Percentiles rank a stretch among this genome's conserved stretches.
Conservation (phyloP, 2,113 vertebrate species). For the Pomatorhinus ruficollis region DNA sequence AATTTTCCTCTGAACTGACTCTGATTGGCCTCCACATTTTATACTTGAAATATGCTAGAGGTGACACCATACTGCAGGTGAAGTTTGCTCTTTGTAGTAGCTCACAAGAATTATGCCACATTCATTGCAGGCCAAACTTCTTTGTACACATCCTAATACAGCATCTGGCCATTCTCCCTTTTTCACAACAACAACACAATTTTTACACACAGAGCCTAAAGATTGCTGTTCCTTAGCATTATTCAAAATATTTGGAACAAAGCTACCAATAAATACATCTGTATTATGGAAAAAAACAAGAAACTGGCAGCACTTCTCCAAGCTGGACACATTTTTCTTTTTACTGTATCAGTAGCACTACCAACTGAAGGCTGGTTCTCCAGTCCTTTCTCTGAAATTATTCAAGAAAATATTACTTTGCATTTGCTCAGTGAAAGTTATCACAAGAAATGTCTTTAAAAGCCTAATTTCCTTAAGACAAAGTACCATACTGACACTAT, state of each 20-base stretch:
- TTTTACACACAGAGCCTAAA: background rate
- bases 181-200: background rate
- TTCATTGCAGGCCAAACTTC: background rate
- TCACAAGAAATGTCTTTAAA: background rate
- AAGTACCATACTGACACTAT: background rate
- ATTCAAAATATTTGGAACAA: background rate
- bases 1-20: background rate
- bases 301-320: background rate
- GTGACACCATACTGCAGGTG: background rate
- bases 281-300: background rate
- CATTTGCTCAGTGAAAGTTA: background rate
- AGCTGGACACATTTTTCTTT: background rate
- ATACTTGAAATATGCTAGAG: background rate
- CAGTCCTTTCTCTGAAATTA: background rate
- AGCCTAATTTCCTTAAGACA: background rate
- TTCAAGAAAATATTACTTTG: background rate
- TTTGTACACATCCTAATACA: fast-evolving
- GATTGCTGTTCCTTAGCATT: background rate
- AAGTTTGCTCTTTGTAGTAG: background rate
- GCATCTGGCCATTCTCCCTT: background rate
- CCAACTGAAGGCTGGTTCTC: background rate
- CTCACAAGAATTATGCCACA: background rate
- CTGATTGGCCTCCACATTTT: background rate
- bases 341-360: background rate
- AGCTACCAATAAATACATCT: background rate